A percentile compares a stretch with the other conserved stretches of the same genome.
Evolutionary conservation across 2,797 vertebrate species (phyloP).

Genomic region (Tinamus major): DNA sequence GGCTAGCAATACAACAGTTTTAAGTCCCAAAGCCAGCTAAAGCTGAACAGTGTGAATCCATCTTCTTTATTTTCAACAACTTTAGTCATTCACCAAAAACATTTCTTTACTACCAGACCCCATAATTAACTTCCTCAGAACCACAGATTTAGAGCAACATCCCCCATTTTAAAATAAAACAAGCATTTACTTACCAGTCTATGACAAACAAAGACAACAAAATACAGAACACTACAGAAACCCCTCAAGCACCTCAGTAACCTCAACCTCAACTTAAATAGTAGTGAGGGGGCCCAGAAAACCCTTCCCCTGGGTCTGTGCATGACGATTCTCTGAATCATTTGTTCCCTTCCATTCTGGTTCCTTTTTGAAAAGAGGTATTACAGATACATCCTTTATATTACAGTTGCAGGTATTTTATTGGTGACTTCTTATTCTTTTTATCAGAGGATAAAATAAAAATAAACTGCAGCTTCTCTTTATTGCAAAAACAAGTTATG

Average conservation of each 20-base stretch:
- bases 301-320: not conserved
- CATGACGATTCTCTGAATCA: not conserved
- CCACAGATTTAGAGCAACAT: not conserved
- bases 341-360: not conserved
- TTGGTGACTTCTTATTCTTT: not conserved
- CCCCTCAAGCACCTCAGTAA: rapidly evolving
- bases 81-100: rapidly evolving
- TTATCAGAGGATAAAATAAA: not conserved
- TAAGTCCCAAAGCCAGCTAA: not conserved
- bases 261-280: slow-evolving; percentile 14
- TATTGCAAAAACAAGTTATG: not conserved
- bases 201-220: rapidly evolving
- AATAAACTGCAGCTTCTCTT: not conserved
- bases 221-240: not conserved
- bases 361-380: not conserved
- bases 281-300: not conserved
- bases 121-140: not conserved
- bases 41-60: rapidly evolving
- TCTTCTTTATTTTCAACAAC: no score
- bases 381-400: not conserved
- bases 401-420: not conserved
- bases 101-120: not conserved
- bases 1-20: not conserved
- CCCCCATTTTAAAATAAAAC: rapidly evolving
- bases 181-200: not conserved